Base-by-base conservation (phyloP, 1,140 invertebrate species). In the Palaemon carinicauda region DNA sequence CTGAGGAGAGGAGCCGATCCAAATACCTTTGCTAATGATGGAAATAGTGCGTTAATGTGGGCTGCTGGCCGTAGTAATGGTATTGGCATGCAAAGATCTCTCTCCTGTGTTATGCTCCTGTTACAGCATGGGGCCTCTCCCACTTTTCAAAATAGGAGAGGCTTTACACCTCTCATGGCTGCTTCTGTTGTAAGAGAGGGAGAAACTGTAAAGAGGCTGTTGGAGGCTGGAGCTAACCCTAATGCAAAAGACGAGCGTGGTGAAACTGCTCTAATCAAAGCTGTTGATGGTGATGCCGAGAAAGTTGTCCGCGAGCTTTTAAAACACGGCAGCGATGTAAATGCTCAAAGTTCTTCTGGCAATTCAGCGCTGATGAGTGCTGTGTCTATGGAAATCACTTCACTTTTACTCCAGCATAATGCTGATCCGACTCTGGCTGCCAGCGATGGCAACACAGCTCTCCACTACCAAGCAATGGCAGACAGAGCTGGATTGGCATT, bases 11-110 rank as follows among this genome's bases (percentile, higher is more conserved):
- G 88, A 3, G 86, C 88, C 0, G 80, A 89, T 54, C 82, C 85
- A 4, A 87, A 88, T 56, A 79, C 60, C 0, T 54, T 27, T 27
- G 65, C 84, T 14, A 10, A 52, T 12, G 88, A 89, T 52, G 88
- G 88, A 9, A 87, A 87, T 54, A 53, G 79, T 15, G 77, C 88
- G 0, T 60, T 89, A 9, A 89, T 89, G 88, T 89, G 88, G 88
- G 88, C 88, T 17, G 88, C 88, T 5, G 88, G 88, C 10, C 69
- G 88, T 54, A 89, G 88, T 41, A 87, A 89, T 51, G 88, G 88
- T 24, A 84, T 89, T 12, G 88, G 88, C 29, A 85, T 87, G 79
- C 88, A 87, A 27, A 80, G 80, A 17, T 89, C 85, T 33, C 78
- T 87, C 17, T 33, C 81, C 17, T 83, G 85, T 41, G 74, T 89